Base-by-base conservation (phyloP, 2,888 invertebrate species). In the Bembecia ichneumoniformis region DNA sequence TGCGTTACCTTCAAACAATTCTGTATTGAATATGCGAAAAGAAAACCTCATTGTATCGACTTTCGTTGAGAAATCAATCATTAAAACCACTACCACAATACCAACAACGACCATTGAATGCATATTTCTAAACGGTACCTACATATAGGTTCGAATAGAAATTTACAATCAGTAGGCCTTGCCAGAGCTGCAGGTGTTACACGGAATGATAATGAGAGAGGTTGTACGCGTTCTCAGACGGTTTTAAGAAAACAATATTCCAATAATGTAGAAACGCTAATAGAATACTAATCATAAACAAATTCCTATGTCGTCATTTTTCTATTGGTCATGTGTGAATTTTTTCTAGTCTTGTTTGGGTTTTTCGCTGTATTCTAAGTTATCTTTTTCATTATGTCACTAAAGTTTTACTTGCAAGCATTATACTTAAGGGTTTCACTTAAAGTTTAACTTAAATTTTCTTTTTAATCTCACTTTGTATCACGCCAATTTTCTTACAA, bases 221-320 rank as follows among this genome's bases (percentile, higher is more conserved):
- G 58, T 63, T 62, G 69, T 68, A 68, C 62, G 73, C 54, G 50
- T 84, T 82, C 83, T 77, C 80, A 75, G 72, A 82, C 82, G 74
- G 80, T 84, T 83, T 84, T 80, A 68, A 82, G 83, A 83, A 83
- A 78, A 84, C 82, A 74, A 78, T 83, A 68, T 83, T 78, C 81
- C 72, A 63, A 79, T 77, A 71, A 60, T 36, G 55, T 60, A 28
- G 9, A 9, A 28, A 76, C 76, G 77, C 66, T 57, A 49, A 62
- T 66, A 55, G 72, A 78, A 79, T 86, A 74, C 72, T 68, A 77
- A 84, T 78, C 67, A 58, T 52, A 48, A 50, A 71, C 71, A 66
- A 80, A 83, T 84, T 79, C 83, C 79, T 68, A 64, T 67, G 72
- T 54, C 64, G 70, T 75, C 74, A 74, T 74, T 72, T 64, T 69